Evolutionary conservation across 2,113 vertebrate genomes (phyloP).

Genomic region (Octodon degus): DNA sequence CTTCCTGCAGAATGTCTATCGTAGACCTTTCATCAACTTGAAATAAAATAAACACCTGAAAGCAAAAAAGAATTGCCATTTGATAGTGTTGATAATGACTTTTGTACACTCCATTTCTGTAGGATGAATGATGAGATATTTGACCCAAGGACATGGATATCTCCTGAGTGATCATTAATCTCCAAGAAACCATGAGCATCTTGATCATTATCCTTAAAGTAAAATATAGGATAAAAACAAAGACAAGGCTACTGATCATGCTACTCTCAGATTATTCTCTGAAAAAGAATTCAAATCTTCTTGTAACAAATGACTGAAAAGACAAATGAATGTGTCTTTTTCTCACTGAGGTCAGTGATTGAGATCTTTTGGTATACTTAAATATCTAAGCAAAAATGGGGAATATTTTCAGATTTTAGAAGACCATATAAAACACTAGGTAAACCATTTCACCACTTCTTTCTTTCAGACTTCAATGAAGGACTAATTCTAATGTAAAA

Average conservation of each 20-base stretch:
- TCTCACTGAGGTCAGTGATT: background rate
- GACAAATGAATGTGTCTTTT: background rate
- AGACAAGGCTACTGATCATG: background rate
- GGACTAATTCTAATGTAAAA: background rate
- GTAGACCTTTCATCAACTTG: background rate
- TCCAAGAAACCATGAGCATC: slow-evolving; percentile 50
- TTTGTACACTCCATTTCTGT: slow-evolving; percentile 20
- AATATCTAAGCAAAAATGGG: background rate
- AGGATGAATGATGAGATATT: slow-evolving; percentile 49
- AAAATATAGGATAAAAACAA: slow-evolving; percentile 54
- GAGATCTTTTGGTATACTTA: background rate
- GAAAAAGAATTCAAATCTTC: background rate
- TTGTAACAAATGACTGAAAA: background rate
- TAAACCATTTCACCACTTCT: background rate
- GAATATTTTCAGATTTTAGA: background rate
- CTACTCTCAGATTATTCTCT: slow-evolving; percentile 50
- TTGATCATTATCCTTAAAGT: slow-evolving; percentile 73
- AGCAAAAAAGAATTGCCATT: slow-evolving; percentile 36
- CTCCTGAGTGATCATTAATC: slow-evolving; percentile 66
- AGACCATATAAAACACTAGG: background rate
- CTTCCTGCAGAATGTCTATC: background rate
- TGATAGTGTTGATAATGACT: slow-evolving; percentile 55
- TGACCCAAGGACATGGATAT: slow-evolving; percentile 16
- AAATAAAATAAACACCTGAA: slow-evolving; percentile 36
- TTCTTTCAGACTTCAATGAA: background rate